Percentiles rank a stretch among this genome's conserved stretches.
phyloP scores from a whole-genome alignment of 2,113 vertebrate species.

The Melierax canorus region DNA sequence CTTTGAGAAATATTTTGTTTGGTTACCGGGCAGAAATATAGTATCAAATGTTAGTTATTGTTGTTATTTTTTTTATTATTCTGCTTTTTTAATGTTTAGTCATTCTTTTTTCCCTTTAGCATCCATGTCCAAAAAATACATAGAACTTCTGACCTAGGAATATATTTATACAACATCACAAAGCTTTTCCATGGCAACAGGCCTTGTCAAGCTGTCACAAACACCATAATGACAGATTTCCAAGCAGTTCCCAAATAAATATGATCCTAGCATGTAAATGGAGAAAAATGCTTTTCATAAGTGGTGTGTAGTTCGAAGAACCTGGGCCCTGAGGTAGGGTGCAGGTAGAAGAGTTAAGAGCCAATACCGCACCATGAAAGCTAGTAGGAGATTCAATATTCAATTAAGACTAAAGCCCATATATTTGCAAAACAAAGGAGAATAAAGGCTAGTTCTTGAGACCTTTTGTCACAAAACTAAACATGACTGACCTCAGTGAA shows the following conservation, averaged over 20 bases:
- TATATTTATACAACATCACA: slow-evolving; percentile 78
- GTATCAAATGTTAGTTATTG: slow-evolving; percentile 54
- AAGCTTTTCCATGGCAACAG: slow-evolving; percentile 75
- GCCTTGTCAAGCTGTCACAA: slow-evolving; percentile 72
- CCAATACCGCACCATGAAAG: neutral
- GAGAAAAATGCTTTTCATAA: neutral
- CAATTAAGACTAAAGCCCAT: neutral
- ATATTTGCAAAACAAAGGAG: neutral
- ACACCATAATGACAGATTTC: slow-evolving; percentile 64
- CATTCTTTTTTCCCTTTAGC: slow-evolving; percentile 62
- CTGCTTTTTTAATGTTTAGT: slow-evolving; percentile 62
- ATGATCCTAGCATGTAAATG: slow-evolving; percentile 59
- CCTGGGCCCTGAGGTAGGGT: neutral
- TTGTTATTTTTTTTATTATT: slow-evolving; percentile 66
- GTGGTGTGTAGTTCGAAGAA: neutral
- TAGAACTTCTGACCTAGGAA: slow-evolving; percentile 68
- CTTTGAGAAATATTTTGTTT: slow-evolving; percentile 43
- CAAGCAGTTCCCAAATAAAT: slow-evolving; percentile 69
- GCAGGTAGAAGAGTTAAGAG: neutral
- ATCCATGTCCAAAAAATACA: slow-evolving; percentile 72
- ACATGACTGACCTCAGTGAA: neutral
- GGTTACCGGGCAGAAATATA: neutral
- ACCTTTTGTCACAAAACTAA: neutral
- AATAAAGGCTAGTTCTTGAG: neutral
- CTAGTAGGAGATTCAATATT: neutral